A percentile compares a stretch with the other conserved stretches of the same genome.
Evolutionary conservation across 35 echinoderm and acorn worm genomes (phyloP).

Genomic region (Ophiothrix spiculata): DNA sequence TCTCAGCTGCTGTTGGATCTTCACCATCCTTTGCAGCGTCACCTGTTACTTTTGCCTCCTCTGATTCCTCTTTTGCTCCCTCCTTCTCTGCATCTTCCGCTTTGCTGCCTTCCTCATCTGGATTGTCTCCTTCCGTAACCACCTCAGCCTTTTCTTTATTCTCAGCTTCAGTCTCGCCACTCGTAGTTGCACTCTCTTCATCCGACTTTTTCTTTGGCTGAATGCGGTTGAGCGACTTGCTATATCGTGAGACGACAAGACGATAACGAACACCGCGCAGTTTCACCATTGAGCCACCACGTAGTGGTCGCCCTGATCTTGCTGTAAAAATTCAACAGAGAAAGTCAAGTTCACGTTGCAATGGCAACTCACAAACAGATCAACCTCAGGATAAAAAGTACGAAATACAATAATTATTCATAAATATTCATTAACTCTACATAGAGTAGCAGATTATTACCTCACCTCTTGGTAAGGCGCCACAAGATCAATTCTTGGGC

Average conservation of each 20-base stretch:
- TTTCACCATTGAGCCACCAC: constrained; percentile 19
- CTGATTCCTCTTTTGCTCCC: neutral
- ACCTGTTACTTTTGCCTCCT: neutral
- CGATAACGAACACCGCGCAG: constrained; percentile 9
- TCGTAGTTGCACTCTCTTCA: neutral
- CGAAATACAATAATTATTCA: too few species aligned
- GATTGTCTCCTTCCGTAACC: neutral
- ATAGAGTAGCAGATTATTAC: too few species aligned
- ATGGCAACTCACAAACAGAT: neutral
- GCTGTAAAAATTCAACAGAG: constrained; percentile 4
- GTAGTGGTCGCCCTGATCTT: neutral
- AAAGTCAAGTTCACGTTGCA: constrained; percentile 8
- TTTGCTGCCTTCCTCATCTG: neutral
- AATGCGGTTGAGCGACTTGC: constrained; percentile 27
- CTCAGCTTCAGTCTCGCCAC: neutral
- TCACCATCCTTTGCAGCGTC: neutral
- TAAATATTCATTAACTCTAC: too few species aligned
- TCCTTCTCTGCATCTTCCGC: neutral
- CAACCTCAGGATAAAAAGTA: too few species aligned
- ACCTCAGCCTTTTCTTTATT: neutral
- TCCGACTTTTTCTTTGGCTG: neutral
- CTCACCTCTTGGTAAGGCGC: too few species aligned
- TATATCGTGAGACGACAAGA: constrained; percentile 13
- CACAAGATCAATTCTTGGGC: too few species aligned
- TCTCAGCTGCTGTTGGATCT: neutral